These are phyloP conservation scores for Synanthedon tipuliformis DNA, from an alignment of 2,888 invertebrate species.

Conservation along the genomic window DNA sequence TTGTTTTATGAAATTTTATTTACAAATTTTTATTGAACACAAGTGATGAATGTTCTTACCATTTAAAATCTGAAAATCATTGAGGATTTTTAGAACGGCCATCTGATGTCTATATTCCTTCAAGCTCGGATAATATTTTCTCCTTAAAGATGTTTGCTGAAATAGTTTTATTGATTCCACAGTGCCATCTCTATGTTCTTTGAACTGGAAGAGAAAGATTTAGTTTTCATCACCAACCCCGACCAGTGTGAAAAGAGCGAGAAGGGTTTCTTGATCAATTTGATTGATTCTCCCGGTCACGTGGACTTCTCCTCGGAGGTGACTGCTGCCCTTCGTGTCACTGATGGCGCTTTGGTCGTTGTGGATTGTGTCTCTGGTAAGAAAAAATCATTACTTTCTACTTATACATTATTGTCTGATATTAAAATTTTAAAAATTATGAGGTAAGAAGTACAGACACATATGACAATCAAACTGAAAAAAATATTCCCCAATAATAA, in stretches of 20 bases:
- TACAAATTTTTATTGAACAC: too few relatives aligned
- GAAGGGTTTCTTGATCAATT: slow-evolving; percentile 98
- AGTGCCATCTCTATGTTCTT: slow-evolving; percentile 99
- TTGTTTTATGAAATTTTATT: too few relatives aligned
- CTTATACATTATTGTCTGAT: background rate
- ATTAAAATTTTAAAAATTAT: background rate
- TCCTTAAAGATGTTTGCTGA: background rate
- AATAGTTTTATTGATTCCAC: slow-evolving; percentile 6
- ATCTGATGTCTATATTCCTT: slow-evolving; percentile 40
- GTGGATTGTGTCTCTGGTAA: slow-evolving; percentile 99
- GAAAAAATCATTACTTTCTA: slow-evolving; percentile 15
- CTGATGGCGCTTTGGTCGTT: slow-evolving; percentile 99
- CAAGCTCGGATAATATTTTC: background rate
- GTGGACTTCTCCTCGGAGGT: slow-evolving; percentile 99
- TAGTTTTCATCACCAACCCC: slow-evolving; percentile 89
- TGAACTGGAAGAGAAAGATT: slow-evolving; percentile 94
- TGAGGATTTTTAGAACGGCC: slow-evolving; percentile 71
- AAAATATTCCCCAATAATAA: background rate
- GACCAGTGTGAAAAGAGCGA: slow-evolving; percentile 92
- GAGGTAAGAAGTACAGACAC: background rate
- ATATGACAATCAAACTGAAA: background rate
- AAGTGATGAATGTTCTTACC: slow-evolving; percentile 71
- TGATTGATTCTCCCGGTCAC: slow-evolving; percentile 99
- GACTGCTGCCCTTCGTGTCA: slow-evolving; percentile 99
- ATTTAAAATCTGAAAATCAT: slow-evolving; percentile 40